Evolutionary conservation across 2,888 invertebrate genomes (phyloP), one percentile per base, ranked within the genome.

Genomic region (Lycophotia porphyrea): DNA sequence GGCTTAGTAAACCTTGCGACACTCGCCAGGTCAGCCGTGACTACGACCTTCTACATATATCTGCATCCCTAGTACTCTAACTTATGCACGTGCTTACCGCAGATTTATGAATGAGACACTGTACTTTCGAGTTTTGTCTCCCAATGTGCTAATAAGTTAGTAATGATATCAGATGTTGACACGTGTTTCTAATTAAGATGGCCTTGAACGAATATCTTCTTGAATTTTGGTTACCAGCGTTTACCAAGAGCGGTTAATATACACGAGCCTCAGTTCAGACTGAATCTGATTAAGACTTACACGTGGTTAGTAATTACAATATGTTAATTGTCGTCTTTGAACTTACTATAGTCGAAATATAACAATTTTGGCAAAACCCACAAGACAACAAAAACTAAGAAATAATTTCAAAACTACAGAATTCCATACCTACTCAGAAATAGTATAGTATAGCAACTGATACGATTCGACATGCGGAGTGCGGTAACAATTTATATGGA

Each of bases 401-500:
- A n/a, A 70, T 18, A 11, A 55, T 47, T 15, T 55, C 1, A 39
- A 55, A 61, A 44, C 31, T 52, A 55, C 7, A 36, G 11, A 44
- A 69, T 63, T 58, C 39, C n/a, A 27, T 47, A 47, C 11, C 64
- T 52, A 49, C 27, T 11, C 9, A 9, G 39, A 67, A 34, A 64
- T 64, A 39, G 39, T 21, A 13, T 0, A n/a, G n/a, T n/a, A n/a
- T n/a, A n/a, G 47, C 47, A 58, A 36, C 34, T 60, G 55, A 66
- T 69, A 61, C 24, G 15, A 66, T 70, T 44, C 13, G 75, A 36
- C n/a, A 72, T 52, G 52, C 34, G 49, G 67, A 47, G 31, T 49
- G 66, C 55, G 36, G 72, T 31, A 73, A 71, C 64, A 67, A 80
- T 82, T 70, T 70, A 72, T 72, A 75, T 61, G 24, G 52, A 77